Evolutionary conservation across 2,888 invertebrate species (phyloP).

Genomic region (Drosophila longiperda): DNA sequence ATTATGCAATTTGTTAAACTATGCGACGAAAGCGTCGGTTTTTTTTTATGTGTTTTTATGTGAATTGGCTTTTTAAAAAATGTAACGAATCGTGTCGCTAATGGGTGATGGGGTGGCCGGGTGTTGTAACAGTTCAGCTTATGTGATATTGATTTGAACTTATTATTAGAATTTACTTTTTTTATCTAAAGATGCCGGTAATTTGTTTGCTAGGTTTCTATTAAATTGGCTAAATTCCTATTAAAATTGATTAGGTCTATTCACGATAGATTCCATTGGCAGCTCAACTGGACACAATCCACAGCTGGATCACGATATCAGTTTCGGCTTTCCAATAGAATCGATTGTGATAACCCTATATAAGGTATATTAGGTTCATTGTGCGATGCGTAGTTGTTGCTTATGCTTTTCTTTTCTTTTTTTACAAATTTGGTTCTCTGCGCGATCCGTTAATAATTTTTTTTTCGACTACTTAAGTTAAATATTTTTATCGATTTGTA

Average conservation of each 20-base stretch:
- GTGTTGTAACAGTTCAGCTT: slow-evolving; percentile 50
- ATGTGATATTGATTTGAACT: slow-evolving; percentile 50
- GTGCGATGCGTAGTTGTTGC: slow-evolving; percentile 71
- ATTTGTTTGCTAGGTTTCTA: slow-evolving; percentile 58
- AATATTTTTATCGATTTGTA: slow-evolving; percentile 69
- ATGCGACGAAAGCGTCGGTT: slow-evolving; percentile 37
- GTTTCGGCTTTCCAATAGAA: slow-evolving; percentile 18
- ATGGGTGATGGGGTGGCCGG: slow-evolving; percentile 19
- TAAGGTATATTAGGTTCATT: slow-evolving; percentile 55
- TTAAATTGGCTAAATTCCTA: slow-evolving; percentile 74
- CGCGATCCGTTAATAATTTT: slow-evolving; percentile 46
- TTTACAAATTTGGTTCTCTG: slow-evolving; percentile 76
- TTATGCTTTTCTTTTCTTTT: slow-evolving; percentile 22
- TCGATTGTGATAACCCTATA: slow-evolving; percentile 26
- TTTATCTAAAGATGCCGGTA: slow-evolving; percentile 58
- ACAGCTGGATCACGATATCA: not conserved
- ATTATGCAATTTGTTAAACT: slow-evolving; percentile 62
- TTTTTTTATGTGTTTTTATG: slow-evolving; percentile 19
- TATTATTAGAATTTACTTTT: slow-evolving; percentile 43
- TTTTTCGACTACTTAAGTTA: slow-evolving; percentile 71
- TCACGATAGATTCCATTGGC: slow-evolving; percentile 35
- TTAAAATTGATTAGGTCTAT: slow-evolving; percentile 39
- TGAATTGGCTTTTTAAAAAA: slow-evolving; percentile 19
- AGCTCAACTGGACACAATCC: slow-evolving; percentile 9
- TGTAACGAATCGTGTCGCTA: slow-evolving; percentile 11